Conservation (phyloP, 1,140 invertebrate species). For the Drosophila melanica region DNA sequence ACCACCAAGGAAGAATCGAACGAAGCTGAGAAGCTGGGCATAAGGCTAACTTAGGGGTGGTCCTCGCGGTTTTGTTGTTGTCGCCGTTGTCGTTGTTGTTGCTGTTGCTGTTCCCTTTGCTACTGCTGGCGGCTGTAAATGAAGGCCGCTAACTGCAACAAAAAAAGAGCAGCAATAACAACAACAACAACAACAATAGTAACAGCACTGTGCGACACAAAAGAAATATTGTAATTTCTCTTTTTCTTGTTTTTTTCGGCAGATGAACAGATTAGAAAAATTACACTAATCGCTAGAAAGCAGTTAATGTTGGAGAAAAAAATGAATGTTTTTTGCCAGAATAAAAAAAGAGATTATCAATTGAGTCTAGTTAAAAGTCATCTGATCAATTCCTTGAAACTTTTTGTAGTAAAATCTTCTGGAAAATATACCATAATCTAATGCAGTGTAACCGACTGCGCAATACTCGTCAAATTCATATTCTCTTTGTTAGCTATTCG, state of each 20-base stretch:
- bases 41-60: conserved; percentile 70
- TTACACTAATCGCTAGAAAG: conserved; percentile 17
- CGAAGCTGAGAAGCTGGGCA: conserved; percentile 4
- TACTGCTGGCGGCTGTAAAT: conserved; percentile 52
- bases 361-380: too few relatives aligned
- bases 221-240: conserved; percentile 12
- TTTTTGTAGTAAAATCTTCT: too few relatives aligned
- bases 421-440: too few relatives aligned
- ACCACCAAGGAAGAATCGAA: conserved; percentile 52
- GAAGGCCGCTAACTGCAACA: conserved; percentile 46
- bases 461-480: too few relatives aligned
- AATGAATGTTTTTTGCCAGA: too few relatives aligned
- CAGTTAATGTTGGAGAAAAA: too few relatives aligned
- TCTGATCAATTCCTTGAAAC: too few relatives aligned
- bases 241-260: conserved; percentile 1
- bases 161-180: conserved; percentile 12
- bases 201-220: conserved; percentile 56
- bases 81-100: conserved; percentile 4
- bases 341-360: too few relatives aligned
- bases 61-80: conserved; percentile 38
- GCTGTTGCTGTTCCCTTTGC: conserved; percentile 13
- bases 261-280: conserved; percentile 15
- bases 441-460: too few relatives aligned
- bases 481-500: too few relatives aligned
- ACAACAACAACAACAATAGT: conserved; percentile 28